Conservation (phyloP, 2,888 invertebrate genomes). For the Aphodius sticticus region DNA sequence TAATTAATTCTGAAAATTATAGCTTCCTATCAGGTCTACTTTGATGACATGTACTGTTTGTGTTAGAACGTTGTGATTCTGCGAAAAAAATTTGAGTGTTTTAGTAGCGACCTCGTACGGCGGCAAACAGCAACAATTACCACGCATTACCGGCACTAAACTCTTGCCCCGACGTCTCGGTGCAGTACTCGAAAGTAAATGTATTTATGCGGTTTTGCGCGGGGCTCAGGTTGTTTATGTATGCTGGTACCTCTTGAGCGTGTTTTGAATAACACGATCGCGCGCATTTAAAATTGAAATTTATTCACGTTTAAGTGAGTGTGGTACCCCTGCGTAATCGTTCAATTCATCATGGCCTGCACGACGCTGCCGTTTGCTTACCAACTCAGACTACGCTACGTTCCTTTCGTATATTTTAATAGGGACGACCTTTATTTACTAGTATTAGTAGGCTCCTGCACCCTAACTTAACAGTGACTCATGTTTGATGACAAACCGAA, state of each 20-base stretch:
- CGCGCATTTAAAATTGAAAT: neutral
- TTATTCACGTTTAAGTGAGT: slow-evolving; percentile 4
- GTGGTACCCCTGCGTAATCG: slow-evolving; percentile 4
- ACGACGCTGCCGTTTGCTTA: neutral
- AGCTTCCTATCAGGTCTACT: no score
- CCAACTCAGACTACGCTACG: neutral
- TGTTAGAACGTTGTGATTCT: no score
- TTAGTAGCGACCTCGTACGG: neutral
- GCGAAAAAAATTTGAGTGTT: neutral
- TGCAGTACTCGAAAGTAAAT: neutral
- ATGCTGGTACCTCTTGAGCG: slow-evolving; percentile 4
- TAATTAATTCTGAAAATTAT: no score
- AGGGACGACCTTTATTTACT: no score
- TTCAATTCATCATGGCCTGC: slow-evolving; percentile 4
- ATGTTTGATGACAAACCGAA: no score
- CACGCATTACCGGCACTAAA: neutral
- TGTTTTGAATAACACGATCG: slow-evolving; percentile 4
- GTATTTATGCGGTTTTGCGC: slow-evolving; percentile 1
- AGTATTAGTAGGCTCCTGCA: no score
- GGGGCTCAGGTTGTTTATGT: neutral
- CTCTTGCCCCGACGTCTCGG: neutral
- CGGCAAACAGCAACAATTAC: neutral
- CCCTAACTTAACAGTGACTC: no score
- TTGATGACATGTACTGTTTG: no score
- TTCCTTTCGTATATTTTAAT: neutral